A percentile compares a stretch with the other conserved stretches of the same genome.
phyloP scores from a whole-genome alignment of 1,140 invertebrate species.

The Zaprionus vittiger region DNA sequence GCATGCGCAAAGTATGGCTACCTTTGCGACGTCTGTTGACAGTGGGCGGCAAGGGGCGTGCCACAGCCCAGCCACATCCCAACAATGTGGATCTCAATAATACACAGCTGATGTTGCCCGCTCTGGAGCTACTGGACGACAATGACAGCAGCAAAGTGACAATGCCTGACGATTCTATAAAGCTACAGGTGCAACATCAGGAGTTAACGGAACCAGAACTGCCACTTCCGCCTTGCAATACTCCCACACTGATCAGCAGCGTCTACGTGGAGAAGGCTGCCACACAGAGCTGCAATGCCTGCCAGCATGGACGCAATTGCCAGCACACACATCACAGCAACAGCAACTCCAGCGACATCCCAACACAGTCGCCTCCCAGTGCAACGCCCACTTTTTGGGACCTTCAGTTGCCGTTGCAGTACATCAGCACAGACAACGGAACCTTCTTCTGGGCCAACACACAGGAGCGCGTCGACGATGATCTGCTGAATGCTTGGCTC shows the following conservation, averaged over 20 bases:
- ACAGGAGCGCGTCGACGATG: constrained; percentile 74
- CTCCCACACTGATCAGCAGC: constrained; percentile 71
- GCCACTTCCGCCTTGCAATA: constrained; percentile 66
- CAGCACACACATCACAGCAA: constrained; percentile 72
- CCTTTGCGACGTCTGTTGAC: constrained; percentile 68
- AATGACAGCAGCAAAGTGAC: constrained; percentile 47
- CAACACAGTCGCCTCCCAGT: constrained; percentile 31
- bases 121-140: constrained; percentile 19
- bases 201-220: constrained; percentile 42
- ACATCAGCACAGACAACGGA: constrained; percentile 78
- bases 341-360: constrained; percentile 13
- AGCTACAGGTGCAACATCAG: constrained; percentile 37
- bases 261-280: constrained; percentile 70
- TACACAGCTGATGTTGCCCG: constrained; percentile 47
- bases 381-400: constrained; percentile 45
- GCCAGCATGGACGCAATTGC: constrained; percentile 78
- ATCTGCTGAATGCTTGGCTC: constrained; percentile 70
- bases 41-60: constrained; percentile 64
- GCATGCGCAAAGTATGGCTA: constrained; percentile 76
- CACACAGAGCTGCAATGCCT: constrained; percentile 61
- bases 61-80: constrained; percentile 62
- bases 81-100: constrained; percentile 83
- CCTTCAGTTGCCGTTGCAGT: constrained; percentile 65
- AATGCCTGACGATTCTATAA: constrained; percentile 49
- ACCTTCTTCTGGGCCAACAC: constrained; percentile 80